A percentile compares a stretch with the other conserved stretches of the same genome.
phyloP scores from a whole-genome alignment of 2,113 vertebrate genomes.

The Atherinomorus stipes region DNA sequence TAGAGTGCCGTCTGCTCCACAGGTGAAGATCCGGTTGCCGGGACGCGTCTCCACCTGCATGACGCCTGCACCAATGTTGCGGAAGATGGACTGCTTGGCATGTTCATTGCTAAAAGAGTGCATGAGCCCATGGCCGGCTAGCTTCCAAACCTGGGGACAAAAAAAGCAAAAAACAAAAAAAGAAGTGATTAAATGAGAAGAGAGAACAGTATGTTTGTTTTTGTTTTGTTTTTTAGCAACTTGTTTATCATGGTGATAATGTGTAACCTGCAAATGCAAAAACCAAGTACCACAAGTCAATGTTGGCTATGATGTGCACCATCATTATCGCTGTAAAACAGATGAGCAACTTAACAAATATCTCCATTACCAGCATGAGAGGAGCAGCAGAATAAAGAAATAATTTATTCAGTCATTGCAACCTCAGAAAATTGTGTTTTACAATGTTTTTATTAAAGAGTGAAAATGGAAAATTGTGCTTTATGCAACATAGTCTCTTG shows the following conservation, averaged over 20 bases:
- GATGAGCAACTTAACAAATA: too few relatives aligned
- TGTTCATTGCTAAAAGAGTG: slow-evolving; percentile 97
- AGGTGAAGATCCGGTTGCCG: slow-evolving; percentile 94
- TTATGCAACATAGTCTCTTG: not conserved
- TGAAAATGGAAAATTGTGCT: not conserved
- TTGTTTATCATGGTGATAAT: too few relatives aligned
- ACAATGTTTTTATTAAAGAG: not conserved
- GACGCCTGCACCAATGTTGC: slow-evolving; percentile 96
- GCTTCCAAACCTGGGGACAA: slow-evolving; percentile 90
- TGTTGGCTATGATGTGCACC: too few relatives aligned
- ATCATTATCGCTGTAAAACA: too few relatives aligned
- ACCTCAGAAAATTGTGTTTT: not conserved
- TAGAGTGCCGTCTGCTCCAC: slow-evolving; percentile 96
- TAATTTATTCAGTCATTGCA: not conserved
- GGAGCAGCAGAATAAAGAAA: not conserved
- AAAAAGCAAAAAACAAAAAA: not conserved
- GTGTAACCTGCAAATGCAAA: too few relatives aligned
- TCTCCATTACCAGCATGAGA: too few relatives aligned
- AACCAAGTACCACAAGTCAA: too few relatives aligned
- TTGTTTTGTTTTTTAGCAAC: too few relatives aligned
- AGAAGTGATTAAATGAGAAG: not conserved
- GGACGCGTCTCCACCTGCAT: slow-evolving; percentile 93
- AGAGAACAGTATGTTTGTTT: not conserved
- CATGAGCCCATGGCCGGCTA: slow-evolving; percentile 92
- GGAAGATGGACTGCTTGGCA: slow-evolving; percentile 98